Evolutionary conservation across 1,140 invertebrate species (phyloP), one percentile per base, ranked within the genome.

Genomic region (Zaprionus taronus): DNA sequence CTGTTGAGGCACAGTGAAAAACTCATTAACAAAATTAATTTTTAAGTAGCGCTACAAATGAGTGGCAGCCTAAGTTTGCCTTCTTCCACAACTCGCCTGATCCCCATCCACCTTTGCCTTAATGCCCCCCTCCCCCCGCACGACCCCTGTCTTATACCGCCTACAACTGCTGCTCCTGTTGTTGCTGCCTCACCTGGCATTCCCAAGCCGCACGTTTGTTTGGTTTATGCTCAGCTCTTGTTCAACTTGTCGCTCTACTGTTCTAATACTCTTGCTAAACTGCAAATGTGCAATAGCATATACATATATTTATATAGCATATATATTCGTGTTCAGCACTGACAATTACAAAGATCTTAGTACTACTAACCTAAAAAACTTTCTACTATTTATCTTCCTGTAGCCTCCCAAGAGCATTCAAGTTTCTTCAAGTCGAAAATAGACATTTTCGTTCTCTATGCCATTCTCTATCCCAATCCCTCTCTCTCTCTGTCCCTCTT

Each of bases 21-120:
- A 90, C 85, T 90, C 85, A 90, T 90, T 90, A 90, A 82, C 85
- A 85, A 90, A 90, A 90, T 90, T 90, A 90, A 90, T 90, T 90
- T 90, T 90, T 90, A 90, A 90, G 85, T 90, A 85, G 81, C 69
- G 79, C 85, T 74, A 77, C 79, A 77, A 90, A 79, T 81, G 79
- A 89, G 85, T 79, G 81, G 66, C 84, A 83, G 77, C 81, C 85
- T 83, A 86, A 85, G 79, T 86, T 85, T 24, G 47, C 47, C 47
- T 22, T 12, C 47, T 24, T 22, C 47, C 20, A 51, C 47, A 4
- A 51, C 20, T 51, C 47, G 17, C 1, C 47, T 49, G 17, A 49
- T 20, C 47, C 47, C 20, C 9, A 51, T 47, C 41, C 12, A 49
- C 9, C 17, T 17, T 20, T 49, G 2, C 47, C 44, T 17, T 2